Conservation (phyloP, 2,797 vertebrate species). For the Tinamus major region DNA sequence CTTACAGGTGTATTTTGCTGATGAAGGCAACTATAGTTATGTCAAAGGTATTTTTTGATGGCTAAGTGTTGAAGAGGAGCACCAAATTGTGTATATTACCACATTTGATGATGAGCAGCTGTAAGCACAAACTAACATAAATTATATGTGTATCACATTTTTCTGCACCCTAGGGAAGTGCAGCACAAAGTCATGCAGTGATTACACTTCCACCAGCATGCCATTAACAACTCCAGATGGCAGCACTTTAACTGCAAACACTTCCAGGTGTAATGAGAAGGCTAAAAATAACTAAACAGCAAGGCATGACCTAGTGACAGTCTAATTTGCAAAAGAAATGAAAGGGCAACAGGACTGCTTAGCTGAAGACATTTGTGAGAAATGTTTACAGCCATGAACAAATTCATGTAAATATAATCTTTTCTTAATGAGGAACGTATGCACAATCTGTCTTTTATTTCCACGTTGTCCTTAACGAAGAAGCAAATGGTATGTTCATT, state of each 20-base stretch:
- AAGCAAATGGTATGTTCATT: not conserved
- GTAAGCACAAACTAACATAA: constrained; percentile 72
- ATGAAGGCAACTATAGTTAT: constrained; percentile 40
- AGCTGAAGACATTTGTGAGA: constrained; percentile 4
- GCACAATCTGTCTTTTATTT: not conserved
- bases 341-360: constrained; percentile 25
- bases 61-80: constrained; percentile 27
- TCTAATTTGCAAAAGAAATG: constrained; percentile 50
- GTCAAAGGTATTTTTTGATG: constrained; percentile 63
- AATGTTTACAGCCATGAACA: not conserved
- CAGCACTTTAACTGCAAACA: constrained; percentile 68
- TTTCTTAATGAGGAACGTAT: not conserved
- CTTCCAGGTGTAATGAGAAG: constrained; percentile 68
- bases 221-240: constrained; percentile 77
- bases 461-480: not conserved
- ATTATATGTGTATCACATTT: constrained; percentile 70
- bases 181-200: constrained; percentile 64
- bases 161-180: constrained; percentile 56
- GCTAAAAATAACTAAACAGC: constrained; percentile 67
- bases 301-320: constrained; percentile 58
- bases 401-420: not conserved
- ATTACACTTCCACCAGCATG: constrained; percentile 68
- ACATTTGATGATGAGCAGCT: constrained; percentile 65
- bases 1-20: constrained; percentile 54
- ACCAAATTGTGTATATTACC: constrained; percentile 66